Evolutionary conservation across 1,140 invertebrate genomes (phyloP), one percentile per base, ranked within the genome.

Genomic region (Zeugodacus cucurbitae): DNA sequence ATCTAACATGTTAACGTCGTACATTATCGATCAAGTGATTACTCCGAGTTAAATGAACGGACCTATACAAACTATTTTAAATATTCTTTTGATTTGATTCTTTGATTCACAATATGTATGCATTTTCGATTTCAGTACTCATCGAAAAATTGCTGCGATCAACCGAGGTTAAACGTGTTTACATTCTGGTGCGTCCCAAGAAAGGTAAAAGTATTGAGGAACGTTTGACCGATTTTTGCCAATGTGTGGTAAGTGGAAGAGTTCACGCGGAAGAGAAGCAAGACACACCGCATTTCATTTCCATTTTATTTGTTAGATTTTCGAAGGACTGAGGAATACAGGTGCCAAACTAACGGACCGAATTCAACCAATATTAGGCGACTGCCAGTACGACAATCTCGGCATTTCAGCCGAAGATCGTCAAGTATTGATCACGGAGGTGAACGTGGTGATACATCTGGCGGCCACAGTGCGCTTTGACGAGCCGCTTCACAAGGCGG

Each of bases 381-480:
- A 86, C 26, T 94, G 95, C 29, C 90, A 91, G 74, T 88, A 95
- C 29, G 94, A 95, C 1, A 95, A 95, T 4, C 93, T 98, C 0
- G 97, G 96, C 1, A 94, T 98, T 0, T 95, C 93, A 54, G 91
- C 94, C 1, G 92, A 95, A 58, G 95, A 97, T 37, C 89, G 90
- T 0, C 54, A 89, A 86, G 20, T 91, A 37, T 70, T 92, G 57
- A 32, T 64, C 5, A 82, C 89, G 0, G 62, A 95, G 85, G 95
- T 97, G 8, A 90, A 95, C 54, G 92, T 98, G n/a, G 95, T 98
- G 1, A 96, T 98, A 90, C 97, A 98, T 90, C 96, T 95, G 3
- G 98, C 98, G 0, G 98, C 98, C 0, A 98, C 97, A 1, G 95
- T 98, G 26, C 89, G 91, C 94, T 98, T 98, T 93, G 96, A 97